phyloP scores from a whole-genome alignment of 35 echinoderm and acorn worm species.

The Chiridota heheva region DNA sequence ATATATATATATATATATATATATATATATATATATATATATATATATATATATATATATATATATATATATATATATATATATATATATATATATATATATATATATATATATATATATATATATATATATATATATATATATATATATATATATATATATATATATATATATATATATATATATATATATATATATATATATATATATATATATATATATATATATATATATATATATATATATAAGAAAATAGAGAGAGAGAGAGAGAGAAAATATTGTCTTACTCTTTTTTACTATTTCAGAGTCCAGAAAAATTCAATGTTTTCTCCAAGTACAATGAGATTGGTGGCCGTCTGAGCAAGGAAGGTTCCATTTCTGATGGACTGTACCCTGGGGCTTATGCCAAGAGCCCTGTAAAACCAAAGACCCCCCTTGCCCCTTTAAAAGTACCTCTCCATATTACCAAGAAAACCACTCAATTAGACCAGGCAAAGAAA shows the following conservation, averaged over 20 bases:
- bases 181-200: too few species aligned
- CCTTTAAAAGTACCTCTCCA: background rate
- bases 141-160: too few species aligned
- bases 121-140: too few species aligned
- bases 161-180: too few species aligned
- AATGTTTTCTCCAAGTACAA: constrained; percentile 76
- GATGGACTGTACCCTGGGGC: constrained; percentile 35
- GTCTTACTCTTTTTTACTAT: background rate
- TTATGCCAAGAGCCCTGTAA: background rate
- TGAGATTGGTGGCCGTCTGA: constrained; percentile 77
- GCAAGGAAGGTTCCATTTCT: constrained; percentile 58
- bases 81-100: too few species aligned
- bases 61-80: too few species aligned
- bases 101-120: too few species aligned
- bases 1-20: too few species aligned
- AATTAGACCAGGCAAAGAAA: background rate
- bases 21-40: too few species aligned
- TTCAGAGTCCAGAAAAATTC: constrained; percentile 29
- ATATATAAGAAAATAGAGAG: constrained; percentile 3
- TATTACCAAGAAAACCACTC: background rate
- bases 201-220: too few species aligned
- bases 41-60: too few species aligned
- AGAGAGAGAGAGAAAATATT: background rate
- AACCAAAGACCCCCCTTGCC: background rate
- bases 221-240: too few species aligned